Conservation (phyloP, 2,797 vertebrate genomes). For the Amphiprion clarkii region DNA sequence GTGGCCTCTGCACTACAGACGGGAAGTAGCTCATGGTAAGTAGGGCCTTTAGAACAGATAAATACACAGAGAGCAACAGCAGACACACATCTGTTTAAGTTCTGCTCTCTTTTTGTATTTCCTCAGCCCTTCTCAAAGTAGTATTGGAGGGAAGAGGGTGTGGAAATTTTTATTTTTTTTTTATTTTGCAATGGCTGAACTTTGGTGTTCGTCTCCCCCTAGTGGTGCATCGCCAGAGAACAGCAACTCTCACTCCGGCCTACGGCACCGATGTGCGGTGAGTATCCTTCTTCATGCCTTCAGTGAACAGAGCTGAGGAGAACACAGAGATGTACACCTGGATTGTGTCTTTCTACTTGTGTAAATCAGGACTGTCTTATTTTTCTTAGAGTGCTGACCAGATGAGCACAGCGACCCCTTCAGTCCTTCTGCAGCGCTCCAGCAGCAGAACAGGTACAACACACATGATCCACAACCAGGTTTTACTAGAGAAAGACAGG, state of each 20-base stretch:
- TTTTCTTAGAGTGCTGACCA: constrained; percentile 81
- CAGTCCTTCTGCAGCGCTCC: constrained; percentile 67
- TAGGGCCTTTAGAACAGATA: constrained; percentile 3
- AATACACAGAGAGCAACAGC: neutral
- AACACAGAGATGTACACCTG: neutral
- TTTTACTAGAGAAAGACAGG: no score
- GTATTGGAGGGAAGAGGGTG: neutral
- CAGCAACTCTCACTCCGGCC: constrained; percentile 56
- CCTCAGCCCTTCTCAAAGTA: neutral
- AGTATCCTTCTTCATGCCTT: constrained; percentile 38
- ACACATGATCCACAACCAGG: neutral
- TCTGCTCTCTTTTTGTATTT: neutral
- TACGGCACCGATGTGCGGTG: constrained; percentile 81
- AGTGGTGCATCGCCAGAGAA: constrained; percentile 82
- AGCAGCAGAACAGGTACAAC: constrained; percentile 77
- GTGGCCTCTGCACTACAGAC: constrained; percentile 59
- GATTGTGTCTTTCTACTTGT: neutral
- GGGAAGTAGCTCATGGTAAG: constrained; percentile 84
- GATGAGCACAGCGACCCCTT: constrained; percentile 40
- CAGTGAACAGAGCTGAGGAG: neutral
- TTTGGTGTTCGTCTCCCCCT: constrained; percentile 74
- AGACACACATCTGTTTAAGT: neutral
- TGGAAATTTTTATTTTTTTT: neutral
- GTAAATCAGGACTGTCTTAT: neutral
- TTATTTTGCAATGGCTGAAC: neutral